Base-by-base conservation (phyloP, 2,797 vertebrate species). In the Sebastolobus alascanus region DNA sequence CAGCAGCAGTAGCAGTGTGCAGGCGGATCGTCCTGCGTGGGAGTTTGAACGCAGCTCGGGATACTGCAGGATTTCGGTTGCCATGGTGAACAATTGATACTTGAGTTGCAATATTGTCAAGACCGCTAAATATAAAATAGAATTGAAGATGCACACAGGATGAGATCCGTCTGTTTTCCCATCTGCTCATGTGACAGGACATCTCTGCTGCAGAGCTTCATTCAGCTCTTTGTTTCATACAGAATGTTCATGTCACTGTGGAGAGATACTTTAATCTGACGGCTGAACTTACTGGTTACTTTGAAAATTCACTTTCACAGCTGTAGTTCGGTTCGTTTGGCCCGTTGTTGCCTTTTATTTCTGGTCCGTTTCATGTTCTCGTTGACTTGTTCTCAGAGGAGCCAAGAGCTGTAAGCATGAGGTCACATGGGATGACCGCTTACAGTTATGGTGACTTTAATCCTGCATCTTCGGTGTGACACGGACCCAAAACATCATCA, bases 31-130 rank as follows among this genome's bases (percentile, higher is more conserved):
- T 73, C 73, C 67, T 67, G 87, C 31, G 89, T 87, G 74, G 88
- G 90, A 78, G 89, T 84, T 38, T 67, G 73, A 71, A 13, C 31
- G 22, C 68, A 1, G 65, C 72, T 60, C 18, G 9, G 33, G 43
- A 70, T 69, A 37, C 83, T 58, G 84, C 67, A 1, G 20, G 33
- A 69, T 75, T 84, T 63, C 40, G 0, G 87, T 92, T 87, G 72
- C 84, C 87, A 91, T 86, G 85, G 85, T 37, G 79, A 88, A n/a
- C 73, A 75, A 74, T 82, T 85, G 79, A 75, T 69, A n/a, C 72
- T 87, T 25, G 64, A 77, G 67, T 38, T 52, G 61, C 29, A 55
- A 71, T 78, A 71, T 4, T 40, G 73, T 79, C 9, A 46, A 66
- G 33, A 35, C 20, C 0, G 4, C 72, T 74, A 68, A 71, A 88